Evolutionary conservation across 2,113 vertebrate genomes (phyloP).

Genomic region (Orientallactaga bullata): DNA sequence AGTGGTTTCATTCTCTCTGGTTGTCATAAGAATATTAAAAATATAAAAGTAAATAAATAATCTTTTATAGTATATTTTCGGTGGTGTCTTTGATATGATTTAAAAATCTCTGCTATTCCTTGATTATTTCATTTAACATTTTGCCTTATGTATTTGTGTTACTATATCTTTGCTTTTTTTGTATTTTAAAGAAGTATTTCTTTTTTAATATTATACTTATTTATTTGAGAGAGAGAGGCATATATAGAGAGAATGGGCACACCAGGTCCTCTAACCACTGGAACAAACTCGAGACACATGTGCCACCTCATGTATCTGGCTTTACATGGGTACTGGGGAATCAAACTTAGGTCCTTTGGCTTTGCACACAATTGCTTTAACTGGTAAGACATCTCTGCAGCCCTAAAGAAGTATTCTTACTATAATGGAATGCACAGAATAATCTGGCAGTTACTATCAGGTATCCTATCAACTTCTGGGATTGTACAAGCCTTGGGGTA

Average conservation of each 20-base stretch:
- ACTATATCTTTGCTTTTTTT: background rate
- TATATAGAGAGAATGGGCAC: too few species aligned
- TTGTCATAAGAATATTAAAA: conserved; percentile 29
- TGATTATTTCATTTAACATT: conserved; percentile 3
- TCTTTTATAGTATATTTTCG: conserved; percentile 8
- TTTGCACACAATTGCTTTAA: too few species aligned
- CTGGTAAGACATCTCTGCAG: too few species aligned
- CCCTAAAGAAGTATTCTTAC: background rate
- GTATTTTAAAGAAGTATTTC: conserved; percentile 17
- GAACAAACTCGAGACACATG: too few species aligned
- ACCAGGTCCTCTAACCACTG: too few species aligned
- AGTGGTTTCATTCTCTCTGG: background rate
- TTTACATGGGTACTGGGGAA: too few species aligned
- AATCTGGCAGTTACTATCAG: background rate
- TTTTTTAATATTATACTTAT: too few species aligned
- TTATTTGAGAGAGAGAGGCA: too few species aligned
- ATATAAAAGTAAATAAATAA: background rate
- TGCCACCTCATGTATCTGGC: too few species aligned
- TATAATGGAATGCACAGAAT: background rate
- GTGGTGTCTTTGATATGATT: background rate
- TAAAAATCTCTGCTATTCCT: background rate
- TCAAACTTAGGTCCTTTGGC: too few species aligned
- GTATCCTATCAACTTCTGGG: background rate
- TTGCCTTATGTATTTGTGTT: conserved; percentile 24
- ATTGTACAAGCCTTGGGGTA: too few species aligned